phyloP scores from a whole-genome alignment of 2,888 invertebrate genomes.

The Operophtera brumata region DNA sequence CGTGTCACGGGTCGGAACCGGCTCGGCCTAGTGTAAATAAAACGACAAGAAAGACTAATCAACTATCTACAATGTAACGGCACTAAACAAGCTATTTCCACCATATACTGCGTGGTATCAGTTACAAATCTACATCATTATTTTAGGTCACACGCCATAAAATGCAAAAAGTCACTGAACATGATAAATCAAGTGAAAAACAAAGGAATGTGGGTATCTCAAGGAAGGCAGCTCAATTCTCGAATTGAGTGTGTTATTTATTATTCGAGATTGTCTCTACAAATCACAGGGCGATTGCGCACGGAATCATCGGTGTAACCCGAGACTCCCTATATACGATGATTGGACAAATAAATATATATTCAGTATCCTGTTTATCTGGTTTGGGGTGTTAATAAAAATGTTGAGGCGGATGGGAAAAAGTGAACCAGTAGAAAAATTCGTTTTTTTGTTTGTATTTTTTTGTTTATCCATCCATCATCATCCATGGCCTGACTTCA shows the following conservation, averaged over 20 bases:
- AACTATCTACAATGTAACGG: no score
- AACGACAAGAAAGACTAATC: no score
- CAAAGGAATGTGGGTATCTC: conserved; percentile 52
- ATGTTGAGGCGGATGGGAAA: conserved; percentile 64
- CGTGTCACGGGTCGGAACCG: no score
- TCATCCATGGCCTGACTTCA: no score
- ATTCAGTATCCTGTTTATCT: conserved; percentile 79
- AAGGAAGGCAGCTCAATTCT: conserved; percentile 73
- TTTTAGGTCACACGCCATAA: conserved; percentile 35
- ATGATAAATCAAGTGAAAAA: conserved; percentile 55
- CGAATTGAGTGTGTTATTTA: conserved; percentile 73
- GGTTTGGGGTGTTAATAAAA: conserved; percentile 79
- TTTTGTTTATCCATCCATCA: no score
- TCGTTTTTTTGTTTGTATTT: not conserved
- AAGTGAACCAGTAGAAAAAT: not conserved
- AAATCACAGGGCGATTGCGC: conserved; percentile 71
- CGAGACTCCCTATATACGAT: conserved; percentile 78
- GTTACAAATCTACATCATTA: not conserved
- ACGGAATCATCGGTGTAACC: conserved; percentile 74
- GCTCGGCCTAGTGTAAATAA: no score
- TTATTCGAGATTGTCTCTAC: conserved; percentile 76
- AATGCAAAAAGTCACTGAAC: conserved; percentile 50
- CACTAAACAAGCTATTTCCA: no score
- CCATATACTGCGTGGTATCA: not conserved
- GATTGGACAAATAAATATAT: conserved; percentile 81